Evolutionary conservation across 2,888 invertebrate species (phyloP).

Genomic region (Erebia palarica): DNA sequence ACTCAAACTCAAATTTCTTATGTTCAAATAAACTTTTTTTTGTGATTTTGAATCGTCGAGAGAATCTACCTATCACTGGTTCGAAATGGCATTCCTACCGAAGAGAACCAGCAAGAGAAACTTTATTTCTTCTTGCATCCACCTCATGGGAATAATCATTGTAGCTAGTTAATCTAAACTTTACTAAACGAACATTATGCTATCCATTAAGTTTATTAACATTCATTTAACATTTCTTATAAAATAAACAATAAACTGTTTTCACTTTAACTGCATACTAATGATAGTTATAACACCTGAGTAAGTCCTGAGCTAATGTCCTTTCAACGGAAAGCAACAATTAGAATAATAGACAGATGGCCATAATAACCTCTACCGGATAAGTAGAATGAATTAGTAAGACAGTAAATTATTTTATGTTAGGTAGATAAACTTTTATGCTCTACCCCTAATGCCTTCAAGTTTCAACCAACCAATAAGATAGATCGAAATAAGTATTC

Average conservation of each 20-base stretch:
- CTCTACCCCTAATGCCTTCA: background rate
- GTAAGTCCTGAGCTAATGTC: background rate
- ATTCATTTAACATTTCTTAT: background rate
- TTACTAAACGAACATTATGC: background rate
- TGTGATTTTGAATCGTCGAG: no score
- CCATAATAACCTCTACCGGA: background rate
- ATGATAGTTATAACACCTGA: background rate
- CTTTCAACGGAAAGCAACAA: background rate
- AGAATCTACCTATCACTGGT: no score
- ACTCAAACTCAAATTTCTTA: no score
- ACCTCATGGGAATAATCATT: no score
- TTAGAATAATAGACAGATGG: background rate
- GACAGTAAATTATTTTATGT: background rate
- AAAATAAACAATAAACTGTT: background rate
- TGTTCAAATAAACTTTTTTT: no score
- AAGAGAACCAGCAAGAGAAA: no score
- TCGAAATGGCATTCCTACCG: no score
- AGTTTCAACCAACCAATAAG: background rate
- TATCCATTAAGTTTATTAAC: background rate
- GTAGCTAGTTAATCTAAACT: background rate
- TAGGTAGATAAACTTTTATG: background rate
- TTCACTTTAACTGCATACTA: slow-evolving; percentile 2
- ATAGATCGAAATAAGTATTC: no score
- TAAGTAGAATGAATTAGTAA: background rate
- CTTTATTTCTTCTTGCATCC: no score